Percentiles rank a stretch among this genome's conserved stretches.
Evolutionary conservation across 2,113 vertebrate genomes (phyloP).

Genomic region (Mesocricetus auratus): DNA sequence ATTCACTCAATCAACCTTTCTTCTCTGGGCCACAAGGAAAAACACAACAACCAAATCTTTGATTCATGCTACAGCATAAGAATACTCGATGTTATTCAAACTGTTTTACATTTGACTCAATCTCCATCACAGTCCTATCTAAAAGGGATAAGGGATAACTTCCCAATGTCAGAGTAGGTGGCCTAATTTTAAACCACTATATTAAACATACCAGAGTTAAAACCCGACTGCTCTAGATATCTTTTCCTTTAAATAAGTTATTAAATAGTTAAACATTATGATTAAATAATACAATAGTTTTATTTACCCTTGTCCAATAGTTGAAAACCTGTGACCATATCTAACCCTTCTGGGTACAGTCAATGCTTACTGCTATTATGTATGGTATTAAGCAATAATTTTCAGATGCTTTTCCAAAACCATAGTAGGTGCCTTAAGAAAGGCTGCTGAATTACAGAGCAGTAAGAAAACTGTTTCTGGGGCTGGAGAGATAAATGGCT

Average conservation of each 20-base stretch:
- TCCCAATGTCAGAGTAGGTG: neutral
- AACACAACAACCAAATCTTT: neutral
- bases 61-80: neutral
- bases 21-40: neutral
- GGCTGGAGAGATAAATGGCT: neutral
- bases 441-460: neutral
- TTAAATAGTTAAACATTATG: neutral
- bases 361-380: conserved; percentile 8
- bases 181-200: conserved; percentile 9
- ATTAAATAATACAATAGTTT: neutral
- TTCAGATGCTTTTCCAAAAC: conserved; percentile 53
- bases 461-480: neutral
- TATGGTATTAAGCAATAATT: conserved; percentile 50
- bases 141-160: neutral
- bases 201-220: conserved; percentile 32
- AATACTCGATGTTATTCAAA: neutral
- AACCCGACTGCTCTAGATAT: conserved; percentile 18
- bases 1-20: neutral
- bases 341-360: neutral
- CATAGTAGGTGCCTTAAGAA: neutral
- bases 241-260: conserved; percentile 47
- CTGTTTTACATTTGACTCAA: conserved; percentile 39
- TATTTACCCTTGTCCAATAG: neutral
- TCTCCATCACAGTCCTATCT: conserved; percentile 20
- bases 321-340: conserved; percentile 29